phyloP scores from a whole-genome alignment of 2,797 vertebrate genomes.

The Hemitrygon akajei region DNA sequence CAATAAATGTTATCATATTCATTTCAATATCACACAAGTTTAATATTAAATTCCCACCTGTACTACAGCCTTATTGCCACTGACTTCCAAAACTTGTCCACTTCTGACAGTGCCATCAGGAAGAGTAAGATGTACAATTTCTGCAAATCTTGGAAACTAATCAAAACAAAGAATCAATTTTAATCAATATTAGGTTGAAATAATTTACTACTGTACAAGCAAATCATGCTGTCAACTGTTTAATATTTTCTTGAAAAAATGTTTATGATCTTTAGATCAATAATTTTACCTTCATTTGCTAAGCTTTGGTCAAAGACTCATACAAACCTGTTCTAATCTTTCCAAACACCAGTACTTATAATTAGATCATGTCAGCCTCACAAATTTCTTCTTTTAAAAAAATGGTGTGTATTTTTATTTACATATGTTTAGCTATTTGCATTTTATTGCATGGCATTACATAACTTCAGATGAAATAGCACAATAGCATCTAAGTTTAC shows the following conservation, averaged over 20 bases:
- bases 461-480: neutral
- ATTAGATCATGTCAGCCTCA: neutral
- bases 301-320: neutral
- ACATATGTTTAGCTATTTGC: constrained; percentile 21
- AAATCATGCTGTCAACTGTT: neutral
- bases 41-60: constrained; percentile 54
- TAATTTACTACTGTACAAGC: neutral
- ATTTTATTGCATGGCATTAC: neutral
- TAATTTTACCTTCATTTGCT: neutral
- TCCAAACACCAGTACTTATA: neutral
- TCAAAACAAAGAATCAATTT: neutral
- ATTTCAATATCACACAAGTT: neutral
- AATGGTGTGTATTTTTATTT: neutral
- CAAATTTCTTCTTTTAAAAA: neutral
- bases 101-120: constrained; percentile 69
- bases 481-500: neutral
- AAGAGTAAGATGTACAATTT: constrained; percentile 70
- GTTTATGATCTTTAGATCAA: neutral
- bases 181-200: too few species aligned
- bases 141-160: constrained; percentile 70
- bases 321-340: neutral
- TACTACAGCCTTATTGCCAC: constrained; percentile 67
- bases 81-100: constrained; percentile 71
- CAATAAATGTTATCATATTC: constrained; percentile 2
- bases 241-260: neutral